Base-by-base conservation (phyloP, 2,888 invertebrate species). In the Rhagium mordax region DNA sequence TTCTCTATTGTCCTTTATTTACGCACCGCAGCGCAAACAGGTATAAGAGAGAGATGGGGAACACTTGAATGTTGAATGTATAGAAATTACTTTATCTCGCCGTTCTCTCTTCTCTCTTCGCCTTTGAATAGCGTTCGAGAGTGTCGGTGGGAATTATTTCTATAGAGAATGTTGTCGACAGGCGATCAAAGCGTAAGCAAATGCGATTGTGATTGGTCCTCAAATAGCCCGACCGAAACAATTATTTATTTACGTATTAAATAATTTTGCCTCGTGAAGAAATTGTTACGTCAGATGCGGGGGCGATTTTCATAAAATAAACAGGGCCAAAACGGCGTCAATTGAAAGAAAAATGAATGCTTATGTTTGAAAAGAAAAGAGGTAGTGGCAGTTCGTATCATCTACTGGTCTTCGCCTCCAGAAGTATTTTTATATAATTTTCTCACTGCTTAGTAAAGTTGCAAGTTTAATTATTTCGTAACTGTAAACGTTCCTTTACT, bases 1-100 rank as follows among this genome's bases (percentile, higher is more conserved):
- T 65, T 68, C 41, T 49, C 72, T 65, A 75, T 72, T 71, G 75
- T 75, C 72, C 71, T 72, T 71, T 70, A 53, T 72, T 72, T 68
- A 75, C 65, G 75, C 75, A 68, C 48, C 72, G 57, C 20, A 20
- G 66, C 55, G 68, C 70, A 72, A 72, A 71, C 74, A 74, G 74
- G 72, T 74, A 72, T 69, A 48, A 69, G 48, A 72, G 55, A 74
- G 49, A 74, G 74, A 74, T 66, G 70, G 57, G 33, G 20, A 24
- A 51, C 47, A 61, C 33, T 68, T 68, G 47, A 47, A 20, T 20
- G 5, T 68, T 68, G 47, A 47, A 20, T 20, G 5, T 20, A 21
- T 53, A 24, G n/a, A 24, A 53, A n/a, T 21, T 24, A 20, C 24
- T 53, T 53, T 21, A 53, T 53, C 21, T 20, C 21, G 24, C 24